Evolutionary conservation across 2,797 vertebrate species (phyloP).

Genomic region (Tarsius wallacei): DNA sequence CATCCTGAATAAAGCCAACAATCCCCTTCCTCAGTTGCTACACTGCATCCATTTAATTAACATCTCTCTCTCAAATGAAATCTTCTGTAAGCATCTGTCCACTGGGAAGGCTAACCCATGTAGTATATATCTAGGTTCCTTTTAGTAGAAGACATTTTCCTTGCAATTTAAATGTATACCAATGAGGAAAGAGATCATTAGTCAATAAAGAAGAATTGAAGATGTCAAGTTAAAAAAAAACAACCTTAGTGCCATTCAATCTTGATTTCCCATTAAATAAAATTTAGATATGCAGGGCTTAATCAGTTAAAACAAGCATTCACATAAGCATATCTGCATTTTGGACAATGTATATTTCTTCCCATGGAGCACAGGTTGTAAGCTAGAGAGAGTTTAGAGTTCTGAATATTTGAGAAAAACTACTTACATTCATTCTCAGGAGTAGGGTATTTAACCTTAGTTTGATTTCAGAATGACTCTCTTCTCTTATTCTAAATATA

Average conservation of each 20-base stretch:
- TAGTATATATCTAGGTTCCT: constrained; percentile 64
- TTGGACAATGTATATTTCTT: not conserved
- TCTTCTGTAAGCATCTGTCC: constrained; percentile 58
- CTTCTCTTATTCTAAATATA: not conserved
- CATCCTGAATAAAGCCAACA: constrained; percentile 67
- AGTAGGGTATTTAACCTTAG: not conserved
- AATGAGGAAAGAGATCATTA: constrained; percentile 84
- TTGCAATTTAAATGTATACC: constrained; percentile 84
- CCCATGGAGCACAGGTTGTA: rapidly evolving
- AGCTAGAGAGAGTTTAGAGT: not conserved
- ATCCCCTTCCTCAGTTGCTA: not conserved
- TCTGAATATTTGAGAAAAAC: constrained; percentile 12
- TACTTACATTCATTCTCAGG: constrained; percentile 53
- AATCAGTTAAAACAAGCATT: constrained; percentile 35
- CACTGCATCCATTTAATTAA: constrained; percentile 72
- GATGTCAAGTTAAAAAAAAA: constrained; percentile 84
- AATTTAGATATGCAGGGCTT: constrained; percentile 66
- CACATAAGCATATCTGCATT: not conserved
- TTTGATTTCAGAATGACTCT: constrained; percentile 50
- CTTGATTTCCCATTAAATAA: constrained; percentile 80
- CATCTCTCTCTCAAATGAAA: constrained; percentile 71
- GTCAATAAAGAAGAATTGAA: constrained; percentile 86
- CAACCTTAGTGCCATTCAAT: constrained; percentile 74
- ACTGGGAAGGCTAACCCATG: constrained; percentile 77
- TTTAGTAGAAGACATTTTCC: constrained; percentile 77